phyloP scores from a whole-genome alignment of 1,140 invertebrate species.

The Anthonomus grandis region DNA sequence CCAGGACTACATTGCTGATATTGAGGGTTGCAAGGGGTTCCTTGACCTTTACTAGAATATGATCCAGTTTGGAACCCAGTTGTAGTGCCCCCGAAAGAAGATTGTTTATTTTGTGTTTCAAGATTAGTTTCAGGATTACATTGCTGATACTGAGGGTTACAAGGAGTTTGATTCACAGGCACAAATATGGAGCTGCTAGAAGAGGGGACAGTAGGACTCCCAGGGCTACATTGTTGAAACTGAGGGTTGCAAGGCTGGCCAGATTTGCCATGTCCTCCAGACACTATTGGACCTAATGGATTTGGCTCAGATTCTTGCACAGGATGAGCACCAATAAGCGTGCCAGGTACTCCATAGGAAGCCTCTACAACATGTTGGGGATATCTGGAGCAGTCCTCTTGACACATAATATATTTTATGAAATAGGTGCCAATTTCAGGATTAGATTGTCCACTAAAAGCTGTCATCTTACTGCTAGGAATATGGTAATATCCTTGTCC shows the following conservation, averaged over 20 bases:
- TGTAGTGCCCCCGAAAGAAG: neutral
- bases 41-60: slow-evolving; percentile 3
- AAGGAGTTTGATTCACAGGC: neutral
- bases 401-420: slow-evolving; percentile 17
- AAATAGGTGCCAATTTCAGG: slow-evolving; percentile 11
- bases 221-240: slow-evolving; percentile 7
- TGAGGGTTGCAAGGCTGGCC: slow-evolving; percentile 5
- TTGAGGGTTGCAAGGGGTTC: slow-evolving; percentile 4
- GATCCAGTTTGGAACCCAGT: neutral
- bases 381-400: slow-evolving; percentile 12
- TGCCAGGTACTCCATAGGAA: slow-evolving; percentile 9
- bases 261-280: neutral
- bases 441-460: neutral
- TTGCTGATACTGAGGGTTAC: slow-evolving; percentile 1
- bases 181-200: neutral
- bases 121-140: neutral
- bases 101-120: neutral
- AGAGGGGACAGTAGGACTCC: too few species aligned
- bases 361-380: slow-evolving; percentile 12
- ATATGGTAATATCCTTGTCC: neutral
- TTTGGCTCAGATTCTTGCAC: neutral
- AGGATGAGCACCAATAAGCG: neutral
- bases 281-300: slow-evolving; percentile 11
- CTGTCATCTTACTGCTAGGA: neutral
- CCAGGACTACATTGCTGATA: neutral